Conservation (phyloP, 2,888 invertebrate species). For the Pecten maximus region DNA sequence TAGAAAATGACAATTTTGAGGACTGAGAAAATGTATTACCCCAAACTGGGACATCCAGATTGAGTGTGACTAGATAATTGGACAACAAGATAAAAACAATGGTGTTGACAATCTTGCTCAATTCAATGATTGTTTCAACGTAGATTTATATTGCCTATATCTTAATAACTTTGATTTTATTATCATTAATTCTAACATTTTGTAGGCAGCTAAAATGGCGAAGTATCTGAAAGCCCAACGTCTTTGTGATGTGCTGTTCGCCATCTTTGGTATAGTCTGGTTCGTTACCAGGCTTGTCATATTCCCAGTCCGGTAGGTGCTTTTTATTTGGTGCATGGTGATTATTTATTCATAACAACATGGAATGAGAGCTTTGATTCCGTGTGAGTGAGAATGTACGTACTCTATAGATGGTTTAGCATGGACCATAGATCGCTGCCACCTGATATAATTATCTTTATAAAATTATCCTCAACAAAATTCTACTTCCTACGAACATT, state of each 20-base stretch:
- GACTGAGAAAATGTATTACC: no score
- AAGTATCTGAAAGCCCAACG: conserved; percentile 96
- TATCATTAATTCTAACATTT: conserved; percentile 44
- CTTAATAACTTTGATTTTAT: no score
- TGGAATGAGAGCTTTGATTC: not conserved
- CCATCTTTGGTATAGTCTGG: conserved; percentile 95
- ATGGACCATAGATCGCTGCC: not conserved
- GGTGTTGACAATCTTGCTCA: no score
- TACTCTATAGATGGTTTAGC: not conserved
- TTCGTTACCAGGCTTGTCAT: conserved; percentile 93
- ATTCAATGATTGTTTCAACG: no score
- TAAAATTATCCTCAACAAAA: not conserved
- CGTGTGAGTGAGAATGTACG: not conserved
- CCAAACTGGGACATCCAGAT: no score
- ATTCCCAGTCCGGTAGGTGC: conserved; percentile 87
- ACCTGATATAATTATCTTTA: not conserved
- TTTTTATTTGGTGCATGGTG: not conserved
- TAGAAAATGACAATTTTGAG: no score
- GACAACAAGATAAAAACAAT: no score
- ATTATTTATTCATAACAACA: not conserved
- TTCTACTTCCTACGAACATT: no score
- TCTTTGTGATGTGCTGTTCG: conserved; percentile 93
- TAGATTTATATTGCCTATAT: no score
- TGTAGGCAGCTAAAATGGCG: conserved; percentile 94
- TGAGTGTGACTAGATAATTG: no score